Evolutionary conservation across 2,797 vertebrate genomes (phyloP).

Genomic region (Ptychobarbus kaznakovi): DNA sequence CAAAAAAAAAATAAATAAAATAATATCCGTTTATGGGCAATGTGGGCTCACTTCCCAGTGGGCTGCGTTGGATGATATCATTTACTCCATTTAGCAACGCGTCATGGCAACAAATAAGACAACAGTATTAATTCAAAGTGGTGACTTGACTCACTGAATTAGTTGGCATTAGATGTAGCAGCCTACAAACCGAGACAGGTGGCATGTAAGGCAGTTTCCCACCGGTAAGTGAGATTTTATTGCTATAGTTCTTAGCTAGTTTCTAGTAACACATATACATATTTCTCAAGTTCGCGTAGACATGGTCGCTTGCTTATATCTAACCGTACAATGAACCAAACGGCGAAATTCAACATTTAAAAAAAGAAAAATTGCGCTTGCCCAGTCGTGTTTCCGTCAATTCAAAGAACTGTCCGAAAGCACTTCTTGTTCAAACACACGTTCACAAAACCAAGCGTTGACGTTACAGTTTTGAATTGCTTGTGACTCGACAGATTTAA

Average conservation of each 20-base stretch:
- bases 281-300: no score
- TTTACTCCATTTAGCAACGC: not conserved
- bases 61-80: no score
- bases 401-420: not conserved
- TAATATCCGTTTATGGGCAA: no score
- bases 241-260: not conserved
- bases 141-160: not conserved
- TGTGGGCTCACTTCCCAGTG: no score
- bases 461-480: not conserved
- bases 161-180: not conserved
- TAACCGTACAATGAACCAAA: not conserved
- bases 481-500: not conserved
- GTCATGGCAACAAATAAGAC: not conserved
- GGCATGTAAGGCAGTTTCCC: not conserved
- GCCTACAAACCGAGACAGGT: not conserved
- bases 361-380: not conserved
- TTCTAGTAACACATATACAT: no score
- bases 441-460: not conserved
- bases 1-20: not conserved
- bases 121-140: not conserved
- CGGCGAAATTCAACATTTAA: not conserved
- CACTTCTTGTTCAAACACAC: not conserved
- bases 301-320: not conserved
- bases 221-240: conserved; percentile 1
- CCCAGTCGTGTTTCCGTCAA: no score